These are phyloP conservation scores for Cyclopterus lumpus DNA, from an alignment of 2,797 vertebrate genomes.

Conservation along the genomic window DNA sequence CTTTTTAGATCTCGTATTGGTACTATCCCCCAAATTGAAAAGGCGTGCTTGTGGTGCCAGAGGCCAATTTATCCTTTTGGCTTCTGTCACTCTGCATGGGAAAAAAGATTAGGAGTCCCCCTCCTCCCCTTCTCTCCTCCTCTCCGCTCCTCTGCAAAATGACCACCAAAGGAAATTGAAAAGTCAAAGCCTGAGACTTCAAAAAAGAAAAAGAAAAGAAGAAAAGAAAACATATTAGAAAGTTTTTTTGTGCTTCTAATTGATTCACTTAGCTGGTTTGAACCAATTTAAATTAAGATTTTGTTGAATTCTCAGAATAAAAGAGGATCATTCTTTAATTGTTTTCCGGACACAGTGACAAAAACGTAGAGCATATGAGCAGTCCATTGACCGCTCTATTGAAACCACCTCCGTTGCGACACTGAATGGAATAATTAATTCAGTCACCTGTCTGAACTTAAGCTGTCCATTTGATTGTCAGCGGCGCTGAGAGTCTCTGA, in stretches of 20 bases:
- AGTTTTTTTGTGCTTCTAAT: conserved; percentile 84
- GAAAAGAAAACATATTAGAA: conserved; percentile 84
- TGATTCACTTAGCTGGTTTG: conserved; percentile 43
- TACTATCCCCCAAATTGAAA: conserved; percentile 91
- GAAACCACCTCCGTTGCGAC: conserved; percentile 60
- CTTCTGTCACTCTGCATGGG: conserved; percentile 92
- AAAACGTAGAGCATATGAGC: conserved; percentile 68
- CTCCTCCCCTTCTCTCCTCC: conserved; percentile 39
- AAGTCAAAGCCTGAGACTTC: conserved; percentile 87
- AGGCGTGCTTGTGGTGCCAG: conserved; percentile 90
- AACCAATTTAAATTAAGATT: conserved; percentile 1
- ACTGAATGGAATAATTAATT: conserved; percentile 81
- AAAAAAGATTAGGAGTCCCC: conserved; percentile 93
- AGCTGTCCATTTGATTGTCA: conserved; percentile 88
- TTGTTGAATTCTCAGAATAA: background rate
- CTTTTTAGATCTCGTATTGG: conserved; percentile 93
- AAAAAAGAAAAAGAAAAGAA: conserved; percentile 61
- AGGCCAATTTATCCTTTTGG: conserved; percentile 90
- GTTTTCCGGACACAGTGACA: conserved; percentile 33
- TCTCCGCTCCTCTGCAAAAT: conserved; percentile 71
- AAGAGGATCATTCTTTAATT: conserved; percentile 15
- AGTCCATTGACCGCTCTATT: conserved; percentile 66
- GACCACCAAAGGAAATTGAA: conserved; percentile 88
- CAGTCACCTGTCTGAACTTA: conserved; percentile 88
- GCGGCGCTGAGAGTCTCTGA: conserved; percentile 83